These are phyloP conservation scores for Ara ararauna DNA, from an alignment of 2,797 vertebrate genomes.

Conservation along the genomic window DNA sequence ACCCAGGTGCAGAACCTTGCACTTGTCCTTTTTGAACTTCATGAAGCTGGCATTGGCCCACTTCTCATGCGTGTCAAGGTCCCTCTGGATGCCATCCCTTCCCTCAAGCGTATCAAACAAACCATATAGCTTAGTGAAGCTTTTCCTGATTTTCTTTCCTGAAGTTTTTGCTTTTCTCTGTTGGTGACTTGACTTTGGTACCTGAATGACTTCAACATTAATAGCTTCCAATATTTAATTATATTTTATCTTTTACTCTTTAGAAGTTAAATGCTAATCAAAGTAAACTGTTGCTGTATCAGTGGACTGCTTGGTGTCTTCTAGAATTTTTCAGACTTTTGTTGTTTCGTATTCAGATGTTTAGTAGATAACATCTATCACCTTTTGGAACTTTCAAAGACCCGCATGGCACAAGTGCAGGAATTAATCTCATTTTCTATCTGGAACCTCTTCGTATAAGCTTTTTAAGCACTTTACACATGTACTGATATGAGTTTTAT, in stretches of 20 bases:
- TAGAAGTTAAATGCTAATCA: background rate
- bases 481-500: background rate
- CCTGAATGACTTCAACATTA: background rate
- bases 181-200: background rate
- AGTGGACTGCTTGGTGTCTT: background rate
- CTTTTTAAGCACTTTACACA: background rate
- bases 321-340: background rate
- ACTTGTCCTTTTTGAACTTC: background rate
- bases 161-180: background rate
- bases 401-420: background rate
- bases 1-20: background rate
- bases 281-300: background rate
- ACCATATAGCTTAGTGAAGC: background rate
- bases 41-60: background rate
- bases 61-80: background rate
- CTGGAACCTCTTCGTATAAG: background rate
- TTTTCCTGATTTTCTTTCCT: background rate
- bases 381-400: background rate
- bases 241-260: background rate
- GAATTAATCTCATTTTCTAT: background rate
- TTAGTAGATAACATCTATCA: background rate
- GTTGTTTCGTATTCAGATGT: background rate
- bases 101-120: background rate
- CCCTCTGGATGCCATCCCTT: background rate
- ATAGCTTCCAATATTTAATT: background rate